phyloP scores from a whole-genome alignment of 2,888 invertebrate genomes.

The Campaea margaritaria region DNA sequence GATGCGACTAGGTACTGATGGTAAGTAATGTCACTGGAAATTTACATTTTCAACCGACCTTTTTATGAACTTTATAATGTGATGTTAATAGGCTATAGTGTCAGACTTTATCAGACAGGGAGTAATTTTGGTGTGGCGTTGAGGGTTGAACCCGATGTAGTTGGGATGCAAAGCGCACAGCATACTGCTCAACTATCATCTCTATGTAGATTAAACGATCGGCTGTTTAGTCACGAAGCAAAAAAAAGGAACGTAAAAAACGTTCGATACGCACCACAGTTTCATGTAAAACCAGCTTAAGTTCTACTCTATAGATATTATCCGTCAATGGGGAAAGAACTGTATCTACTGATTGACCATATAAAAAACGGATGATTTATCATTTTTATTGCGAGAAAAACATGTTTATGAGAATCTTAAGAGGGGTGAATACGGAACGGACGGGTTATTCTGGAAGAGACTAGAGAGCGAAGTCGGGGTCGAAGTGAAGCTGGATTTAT shows the following conservation, averaged over 20 bases:
- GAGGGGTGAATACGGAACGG: constrained; percentile 61
- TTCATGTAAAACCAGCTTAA: constrained; percentile 47
- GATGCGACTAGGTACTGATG: too few relatives aligned
- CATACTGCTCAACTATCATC: too few relatives aligned
- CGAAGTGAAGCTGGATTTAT: constrained; percentile 10
- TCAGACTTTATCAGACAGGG: too few relatives aligned
- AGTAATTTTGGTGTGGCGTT: neutral
- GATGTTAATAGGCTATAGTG: too few relatives aligned
- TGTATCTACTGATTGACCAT: constrained; percentile 84
- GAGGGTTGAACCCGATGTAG: neutral
- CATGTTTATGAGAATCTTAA: constrained; percentile 86
- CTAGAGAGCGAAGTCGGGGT: neutral
- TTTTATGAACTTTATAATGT: too few relatives aligned
- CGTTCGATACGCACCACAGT: neutral
- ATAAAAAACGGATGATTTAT: constrained; percentile 85
- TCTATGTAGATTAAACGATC: too few relatives aligned
- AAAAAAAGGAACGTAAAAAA: too few relatives aligned
- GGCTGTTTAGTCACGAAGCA: too few relatives aligned
- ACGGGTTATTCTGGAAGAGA: constrained; percentile 46
- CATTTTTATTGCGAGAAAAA: constrained; percentile 85
- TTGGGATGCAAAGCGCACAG: too few relatives aligned
- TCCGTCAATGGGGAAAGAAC: constrained; percentile 71
- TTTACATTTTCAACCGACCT: too few relatives aligned
- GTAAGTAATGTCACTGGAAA: too few relatives aligned
- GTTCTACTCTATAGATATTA: constrained; percentile 65